Percentiles rank a stretch among this genome's conserved stretches.
phyloP scores from a whole-genome alignment of 2,888 invertebrate species.

The Nomada ferruginata region DNA sequence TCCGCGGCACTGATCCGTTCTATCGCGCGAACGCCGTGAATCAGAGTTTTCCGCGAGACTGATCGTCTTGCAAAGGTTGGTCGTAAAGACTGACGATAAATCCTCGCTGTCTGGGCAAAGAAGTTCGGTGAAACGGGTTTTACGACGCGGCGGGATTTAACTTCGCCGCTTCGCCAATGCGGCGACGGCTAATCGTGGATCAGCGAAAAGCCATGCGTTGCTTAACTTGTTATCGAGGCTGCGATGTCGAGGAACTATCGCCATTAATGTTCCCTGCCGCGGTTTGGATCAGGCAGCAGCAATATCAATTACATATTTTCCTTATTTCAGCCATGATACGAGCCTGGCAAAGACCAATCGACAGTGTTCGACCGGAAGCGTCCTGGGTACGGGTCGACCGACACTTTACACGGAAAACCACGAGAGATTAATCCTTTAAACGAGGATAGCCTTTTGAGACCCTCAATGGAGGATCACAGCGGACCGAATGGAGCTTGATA shows the following conservation, averaged over 20 bases:
- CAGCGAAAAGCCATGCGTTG: slow-evolving; percentile 13
- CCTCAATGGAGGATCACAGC: slow-evolving; percentile 16
- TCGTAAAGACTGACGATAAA: slow-evolving; percentile 68
- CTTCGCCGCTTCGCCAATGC: slow-evolving; percentile 52
- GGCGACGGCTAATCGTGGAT: slow-evolving; percentile 50
- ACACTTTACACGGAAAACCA: slow-evolving; percentile 24
- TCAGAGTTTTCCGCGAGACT: slow-evolving; percentile 56
- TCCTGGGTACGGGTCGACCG: slow-evolving; percentile 29
- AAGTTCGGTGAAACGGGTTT: slow-evolving; percentile 66
- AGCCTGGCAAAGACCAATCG: background rate
- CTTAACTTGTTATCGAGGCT: slow-evolving; percentile 23
- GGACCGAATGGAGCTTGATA: background rate
- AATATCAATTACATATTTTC: background rate
- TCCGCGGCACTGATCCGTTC: background rate
- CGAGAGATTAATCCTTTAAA: slow-evolving; percentile 45
- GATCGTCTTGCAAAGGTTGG: slow-evolving; percentile 65
- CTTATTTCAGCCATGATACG: slow-evolving; percentile 55
- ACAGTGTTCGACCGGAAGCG: slow-evolving; percentile 10
- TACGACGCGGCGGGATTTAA: slow-evolving; percentile 64
- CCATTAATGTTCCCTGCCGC: too few relatives aligned
- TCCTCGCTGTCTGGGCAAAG: slow-evolving; percentile 51
- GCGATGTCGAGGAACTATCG: background rate
- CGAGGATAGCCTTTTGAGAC: background rate
- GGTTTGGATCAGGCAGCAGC: too few relatives aligned
- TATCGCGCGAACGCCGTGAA: slow-evolving; percentile 61